Base-by-base conservation (phyloP, 2,888 invertebrate species). In the Andrena chrysosceles region DNA sequence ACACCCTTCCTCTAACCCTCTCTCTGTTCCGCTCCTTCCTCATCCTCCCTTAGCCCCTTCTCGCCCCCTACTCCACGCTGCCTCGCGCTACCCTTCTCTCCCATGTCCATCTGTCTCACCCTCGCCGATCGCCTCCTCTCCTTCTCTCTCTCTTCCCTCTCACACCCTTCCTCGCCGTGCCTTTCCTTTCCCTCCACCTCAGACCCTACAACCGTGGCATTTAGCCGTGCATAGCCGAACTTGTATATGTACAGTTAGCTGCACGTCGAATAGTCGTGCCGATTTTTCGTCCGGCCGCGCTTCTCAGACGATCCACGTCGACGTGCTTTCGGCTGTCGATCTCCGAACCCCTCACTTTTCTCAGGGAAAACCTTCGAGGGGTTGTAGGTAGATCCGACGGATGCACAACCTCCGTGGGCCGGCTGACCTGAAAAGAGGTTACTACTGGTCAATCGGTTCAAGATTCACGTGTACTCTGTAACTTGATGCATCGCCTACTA, bases 141-240 rank as follows among this genome's bases (percentile, higher is more conserved):
- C 33, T 62, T 56, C 63, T 73, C 70, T 73, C 70, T 31, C 31
- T 76, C 74, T 69, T 72, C 29, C 56, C 63, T 68, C 78, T 71
- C 35, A 20, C 71, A 54, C 72, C 35, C 70, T 54, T 56, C 69
- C 29, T 74, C 35, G 84, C 77, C 81, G 73, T 81, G 81, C 82
- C 72, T 81, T 81, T 72, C 85, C 85, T 85, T 86, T 83, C 80
- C 85, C 76, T 79, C 82, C 77, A 35, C 62, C 56, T 16, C 72
- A 73, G 77, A 75, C 88, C 89, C 87, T 88, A 87, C 70, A 23
- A 31, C 81, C 88, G 84, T 87, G 88, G 86, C 91, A 90, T 92
- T 92, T 91, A 91, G 89, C 89, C 89, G 88, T 87, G 89, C 92
- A 90, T 91, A 92, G 92, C 90, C 91, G 90, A 93, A 93, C 91